phyloP scores from a whole-genome alignment of 1,140 invertebrate species.

The Halesus radiatus region DNA sequence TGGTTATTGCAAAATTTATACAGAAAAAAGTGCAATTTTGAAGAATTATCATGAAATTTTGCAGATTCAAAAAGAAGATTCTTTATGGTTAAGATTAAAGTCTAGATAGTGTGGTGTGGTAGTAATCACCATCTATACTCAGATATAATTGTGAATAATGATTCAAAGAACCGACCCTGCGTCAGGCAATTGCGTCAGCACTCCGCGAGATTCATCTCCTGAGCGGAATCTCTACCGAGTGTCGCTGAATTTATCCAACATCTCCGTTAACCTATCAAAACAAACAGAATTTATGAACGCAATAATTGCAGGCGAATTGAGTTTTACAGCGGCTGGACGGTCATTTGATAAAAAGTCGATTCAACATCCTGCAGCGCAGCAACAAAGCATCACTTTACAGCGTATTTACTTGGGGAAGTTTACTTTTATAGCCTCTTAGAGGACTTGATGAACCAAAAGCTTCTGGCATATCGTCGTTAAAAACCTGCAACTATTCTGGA shows the following conservation, averaged over 20 bases:
- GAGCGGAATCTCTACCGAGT: not conserved
- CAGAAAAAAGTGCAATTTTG: too few relatives aligned
- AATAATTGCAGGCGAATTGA: conserved; percentile 36
- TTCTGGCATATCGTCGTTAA: not conserved
- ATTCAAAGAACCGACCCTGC: not conserved
- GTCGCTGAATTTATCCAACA: conserved; percentile 14
- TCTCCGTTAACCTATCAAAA: conserved; percentile 45
- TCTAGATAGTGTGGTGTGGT: too few relatives aligned
- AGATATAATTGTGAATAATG: not conserved
- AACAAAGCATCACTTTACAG: conserved; percentile 22
- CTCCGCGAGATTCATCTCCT: not conserved
- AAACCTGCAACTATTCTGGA: too few relatives aligned
- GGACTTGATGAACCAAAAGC: not conserved
- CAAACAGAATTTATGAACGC: conserved; percentile 47
- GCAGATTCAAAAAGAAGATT: too few relatives aligned
- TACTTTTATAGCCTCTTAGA: conserved; percentile 14
- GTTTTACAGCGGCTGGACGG: conserved; percentile 4
- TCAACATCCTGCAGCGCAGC: not conserved
- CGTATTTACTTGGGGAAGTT: not conserved
- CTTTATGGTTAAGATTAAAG: too few relatives aligned
- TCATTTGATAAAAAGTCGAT: conserved; percentile 44
- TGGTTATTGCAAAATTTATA: too few relatives aligned
- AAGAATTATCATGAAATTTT: too few relatives aligned
- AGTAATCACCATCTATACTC: too few relatives aligned
- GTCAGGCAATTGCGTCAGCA: conserved; percentile 15